A percentile compares a stretch with the other conserved stretches of the same genome.
These are phyloP conservation scores for Antennarius striatus DNA, from an alignment of 2,113 vertebrate species.

Conservation along the genomic window DNA sequence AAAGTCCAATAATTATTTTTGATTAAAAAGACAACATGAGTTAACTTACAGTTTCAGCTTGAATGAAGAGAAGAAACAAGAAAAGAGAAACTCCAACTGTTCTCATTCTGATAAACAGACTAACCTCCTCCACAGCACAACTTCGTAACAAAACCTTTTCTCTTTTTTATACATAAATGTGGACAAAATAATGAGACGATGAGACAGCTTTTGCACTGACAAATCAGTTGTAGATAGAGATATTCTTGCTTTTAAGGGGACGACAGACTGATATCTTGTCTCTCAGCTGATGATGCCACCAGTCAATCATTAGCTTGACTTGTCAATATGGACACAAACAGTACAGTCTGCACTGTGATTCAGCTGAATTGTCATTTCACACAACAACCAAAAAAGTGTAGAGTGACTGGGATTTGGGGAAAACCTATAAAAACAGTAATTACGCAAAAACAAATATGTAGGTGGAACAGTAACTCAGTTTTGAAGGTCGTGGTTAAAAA, in stretches of 20 bases:
- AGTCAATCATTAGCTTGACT: slow-evolving; percentile 46
- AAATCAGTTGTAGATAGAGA: neutral
- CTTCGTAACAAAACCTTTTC: neutral
- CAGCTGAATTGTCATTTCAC: no score
- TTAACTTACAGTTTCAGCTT: slow-evolving; percentile 25
- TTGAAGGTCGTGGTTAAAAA: no score
- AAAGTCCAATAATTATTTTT: neutral
- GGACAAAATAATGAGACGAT: no score
- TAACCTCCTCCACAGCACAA: neutral
- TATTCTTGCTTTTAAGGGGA: neutral
- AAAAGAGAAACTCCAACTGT: neutral
- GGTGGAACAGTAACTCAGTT: no score
- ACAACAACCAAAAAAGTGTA: no score
- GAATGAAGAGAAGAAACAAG: neutral
- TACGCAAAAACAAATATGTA: no score
- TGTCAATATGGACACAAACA: neutral
- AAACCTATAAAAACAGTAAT: no score
- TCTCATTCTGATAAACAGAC: neutral
- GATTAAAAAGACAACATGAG: neutral
- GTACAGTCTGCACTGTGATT: neutral
- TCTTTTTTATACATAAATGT: no score
- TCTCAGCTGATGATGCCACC: neutral
- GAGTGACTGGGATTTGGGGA: no score
- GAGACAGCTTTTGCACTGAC: neutral
- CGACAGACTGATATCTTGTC: no score